These are phyloP conservation scores for Sebastes kiyomatsui DNA, from an alignment of 2,797 vertebrate species.

Conservation along the genomic window DNA sequence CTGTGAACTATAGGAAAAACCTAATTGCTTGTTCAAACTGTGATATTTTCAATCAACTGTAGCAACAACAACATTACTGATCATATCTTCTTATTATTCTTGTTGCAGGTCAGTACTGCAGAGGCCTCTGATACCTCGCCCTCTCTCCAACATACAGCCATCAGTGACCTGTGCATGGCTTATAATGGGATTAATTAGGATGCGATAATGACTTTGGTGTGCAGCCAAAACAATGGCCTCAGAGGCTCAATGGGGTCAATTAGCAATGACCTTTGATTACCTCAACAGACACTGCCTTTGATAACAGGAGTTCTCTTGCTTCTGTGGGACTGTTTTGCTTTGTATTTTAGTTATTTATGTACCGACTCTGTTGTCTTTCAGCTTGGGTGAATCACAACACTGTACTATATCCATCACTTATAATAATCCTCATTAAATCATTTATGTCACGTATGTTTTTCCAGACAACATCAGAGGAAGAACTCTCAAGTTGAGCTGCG, in stretches of 20 bases:
- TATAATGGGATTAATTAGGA: conserved; percentile 65
- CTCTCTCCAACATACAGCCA: conserved; percentile 13
- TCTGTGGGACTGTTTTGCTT: background rate
- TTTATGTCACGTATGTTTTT: conserved; percentile 45
- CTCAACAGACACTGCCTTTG: conserved; percentile 19
- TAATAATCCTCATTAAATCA: conserved; percentile 42
- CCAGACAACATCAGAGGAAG: conserved; percentile 19
- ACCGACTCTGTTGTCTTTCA: background rate
- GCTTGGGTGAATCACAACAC: background rate
- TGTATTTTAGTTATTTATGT: background rate
- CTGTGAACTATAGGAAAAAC: background rate
- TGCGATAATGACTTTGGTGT: conserved; percentile 60
- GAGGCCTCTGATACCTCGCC: background rate
- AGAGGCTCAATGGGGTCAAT: conserved; percentile 45
- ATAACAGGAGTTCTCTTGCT: conserved; percentile 5
- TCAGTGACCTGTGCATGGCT: conserved; percentile 42
- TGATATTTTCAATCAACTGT: background rate
- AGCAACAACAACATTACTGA: background rate
- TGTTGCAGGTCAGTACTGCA: conserved; percentile 6
- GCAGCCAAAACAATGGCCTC: conserved; percentile 47
- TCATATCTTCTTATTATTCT: conserved; percentile 5
- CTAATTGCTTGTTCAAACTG: background rate
- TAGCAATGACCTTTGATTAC: conserved; percentile 39
- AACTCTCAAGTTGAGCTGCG: background rate
- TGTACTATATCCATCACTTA: conserved; percentile 1